Percentiles rank a stretch among this genome's conserved stretches.
These are phyloP conservation scores for Xestia sexstrigata DNA, from an alignment of 2,888 invertebrate genomes.

Conservation along the genomic window DNA sequence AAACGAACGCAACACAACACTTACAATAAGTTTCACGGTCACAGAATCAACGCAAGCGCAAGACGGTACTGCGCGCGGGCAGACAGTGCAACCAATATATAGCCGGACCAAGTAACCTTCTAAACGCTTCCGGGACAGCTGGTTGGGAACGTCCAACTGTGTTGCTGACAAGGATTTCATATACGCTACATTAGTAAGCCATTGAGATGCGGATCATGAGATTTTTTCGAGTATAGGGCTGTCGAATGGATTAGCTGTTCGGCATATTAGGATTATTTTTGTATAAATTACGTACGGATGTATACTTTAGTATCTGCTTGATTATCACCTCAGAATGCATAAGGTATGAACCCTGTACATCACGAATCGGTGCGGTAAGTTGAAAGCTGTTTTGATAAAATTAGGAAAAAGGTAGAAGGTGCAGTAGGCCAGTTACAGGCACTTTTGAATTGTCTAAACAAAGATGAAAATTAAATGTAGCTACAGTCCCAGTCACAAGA, in stretches of 20 bases:
- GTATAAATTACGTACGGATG: background rate
- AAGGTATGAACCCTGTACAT: background rate
- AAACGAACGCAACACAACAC: slow-evolving; percentile 69
- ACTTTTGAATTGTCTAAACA: too few species aligned
- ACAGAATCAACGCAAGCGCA: slow-evolving; percentile 70
- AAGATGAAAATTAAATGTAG: too few species aligned
- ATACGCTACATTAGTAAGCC: slow-evolving; percentile 29
- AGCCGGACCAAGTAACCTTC: slow-evolving; percentile 84
- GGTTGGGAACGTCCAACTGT: slow-evolving; percentile 51
- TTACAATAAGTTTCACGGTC: slow-evolving; percentile 80
- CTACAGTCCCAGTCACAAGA: too few species aligned
- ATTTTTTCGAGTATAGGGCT: slow-evolving; percentile 38
- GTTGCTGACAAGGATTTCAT: slow-evolving; percentile 57
- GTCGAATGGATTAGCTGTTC: slow-evolving; percentile 19
- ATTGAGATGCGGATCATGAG: slow-evolving; percentile 44
- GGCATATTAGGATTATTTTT: background rate
- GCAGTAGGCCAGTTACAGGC: too few species aligned
- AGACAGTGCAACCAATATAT: slow-evolving; percentile 78
- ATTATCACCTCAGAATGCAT: background rate
- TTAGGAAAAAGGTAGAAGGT: background rate
- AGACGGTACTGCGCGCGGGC: slow-evolving; percentile 83
- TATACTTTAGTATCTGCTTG: background rate
- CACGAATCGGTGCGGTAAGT: too few species aligned
- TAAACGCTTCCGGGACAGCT: slow-evolving; percentile 83
- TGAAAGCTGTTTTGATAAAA: background rate